Evolutionary conservation across 2,888 invertebrate species (phyloP), one percentile per base, ranked within the genome.

Genomic region (Synergus japonicus): DNA sequence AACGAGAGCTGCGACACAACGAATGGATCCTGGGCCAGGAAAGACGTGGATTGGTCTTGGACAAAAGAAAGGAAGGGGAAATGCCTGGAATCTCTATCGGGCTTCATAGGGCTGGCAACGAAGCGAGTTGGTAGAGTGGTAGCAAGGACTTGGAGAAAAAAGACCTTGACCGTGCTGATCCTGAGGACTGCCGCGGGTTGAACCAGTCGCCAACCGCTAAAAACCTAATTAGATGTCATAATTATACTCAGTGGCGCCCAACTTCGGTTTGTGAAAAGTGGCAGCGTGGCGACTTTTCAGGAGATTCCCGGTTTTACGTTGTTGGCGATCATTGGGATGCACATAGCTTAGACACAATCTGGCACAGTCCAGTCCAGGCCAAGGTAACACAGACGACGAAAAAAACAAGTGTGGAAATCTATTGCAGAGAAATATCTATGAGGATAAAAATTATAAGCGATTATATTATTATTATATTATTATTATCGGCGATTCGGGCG

Each of bases 221-320:
- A 91, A 91, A 91, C 87, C 88, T 91, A 91, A 91, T 91, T 91
- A 91, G 91, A 91, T 90, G 91, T 91, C 91, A 91, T 91, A 91
- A 91, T 91, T 91, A 91, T 88, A 86, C 79, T 77, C 91, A 91
- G 90, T 85, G 91, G 86, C 84, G 86, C 87, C 87, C 91, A 90
- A 88, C 84, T 83, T 18, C 5, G 67, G 41, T 49, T 49, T 5
- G 41, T 49, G 15, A 63, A 58, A 58, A 67, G 37, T 58, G 58
- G n/a, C n/a, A 9, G 18, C 41, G 29, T 10, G 4, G 43, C 18
- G 15, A 64, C 76, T 78, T 77, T 76, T 58, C 43, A 41, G 22
- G 78, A 76, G 46, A 44, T 49, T 69, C 22, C 49, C 5, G 69
- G 69, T 69, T 69, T 69, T 69, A 69, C 49, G 46, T 37, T 65